Evolutionary conservation across 2,888 invertebrate genomes (phyloP), one percentile per base, ranked within the genome.

Genomic region (Drosophila kokeensis): DNA sequence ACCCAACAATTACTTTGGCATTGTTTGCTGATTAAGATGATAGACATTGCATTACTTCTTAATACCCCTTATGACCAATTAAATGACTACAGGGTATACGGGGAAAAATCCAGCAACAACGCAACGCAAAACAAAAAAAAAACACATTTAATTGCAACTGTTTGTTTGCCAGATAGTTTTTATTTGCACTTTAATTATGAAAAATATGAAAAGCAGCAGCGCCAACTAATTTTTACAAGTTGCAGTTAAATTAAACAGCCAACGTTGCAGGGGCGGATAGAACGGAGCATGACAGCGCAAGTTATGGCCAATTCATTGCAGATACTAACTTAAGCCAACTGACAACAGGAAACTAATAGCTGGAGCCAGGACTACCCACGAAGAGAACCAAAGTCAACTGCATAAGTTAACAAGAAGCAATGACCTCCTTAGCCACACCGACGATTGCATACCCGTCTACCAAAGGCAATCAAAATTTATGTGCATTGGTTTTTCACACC

Each of bases 171-270:
- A 78, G 84, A 76, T 88, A 88, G 83, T 81, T 84, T 86, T 84
- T 78, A 87, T 84, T 88, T 85, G 78, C 86, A 80, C 86, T 87
- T 85, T 87, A 87, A 84, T 84, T 84, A 84, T 85, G 84, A 86
- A 75, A 81, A 77, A 88, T 86, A 81, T 68, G 65, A 70, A 67
- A 55, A 65, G 65, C 65, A 69, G 82, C 60, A 73, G 60, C 36
- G 50, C 58, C 76, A 87, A 85, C 87, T 87, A 82, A 82, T 87
- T 84, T 87, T 76, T 64, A 82, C 76, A 85, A 85, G 75, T 77
- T 79, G 81, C 79, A 67, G 73, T 77, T 76, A 76, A 77, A 70
- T 64, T 68, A 60, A 81, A 81, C 59, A 54, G 60, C 50, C 18
- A 21, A 24, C 34, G 29, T n/a, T n/a, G 21, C 24, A 21, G 18